A percentile compares a stretch with the other conserved stretches of the same genome.
phyloP scores from a whole-genome alignment of 2,888 invertebrate species.

The Hofmannophila pseudospretella region DNA sequence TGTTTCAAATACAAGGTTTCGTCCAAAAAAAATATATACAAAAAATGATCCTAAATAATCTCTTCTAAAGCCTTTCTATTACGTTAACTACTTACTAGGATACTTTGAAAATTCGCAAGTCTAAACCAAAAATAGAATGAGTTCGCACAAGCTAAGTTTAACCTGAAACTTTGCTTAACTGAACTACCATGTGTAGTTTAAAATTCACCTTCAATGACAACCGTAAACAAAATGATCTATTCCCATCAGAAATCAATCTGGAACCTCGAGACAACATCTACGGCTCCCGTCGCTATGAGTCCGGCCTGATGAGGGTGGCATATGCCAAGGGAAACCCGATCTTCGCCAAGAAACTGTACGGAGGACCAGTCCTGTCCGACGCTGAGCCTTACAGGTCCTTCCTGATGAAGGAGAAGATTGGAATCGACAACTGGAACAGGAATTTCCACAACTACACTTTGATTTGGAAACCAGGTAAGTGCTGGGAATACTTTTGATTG shows the following conservation, averaged over 20 bases:
- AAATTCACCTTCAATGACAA: too few species aligned
- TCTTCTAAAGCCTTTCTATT: too few species aligned
- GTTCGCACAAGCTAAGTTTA: too few species aligned
- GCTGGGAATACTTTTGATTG: background rate
- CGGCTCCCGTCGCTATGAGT: slow-evolving; percentile 77
- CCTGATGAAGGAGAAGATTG: slow-evolving; percentile 52
- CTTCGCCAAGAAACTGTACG: slow-evolving; percentile 51
- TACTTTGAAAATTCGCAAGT: too few species aligned
- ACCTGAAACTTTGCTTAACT: too few species aligned
- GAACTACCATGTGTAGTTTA: too few species aligned
- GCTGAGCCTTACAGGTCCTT: slow-evolving; percentile 59
- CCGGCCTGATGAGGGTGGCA: slow-evolving; percentile 86
- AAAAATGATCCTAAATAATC: too few species aligned
- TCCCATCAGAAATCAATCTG: slow-evolving; percentile 82
- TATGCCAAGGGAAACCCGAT: slow-evolving; percentile 81
- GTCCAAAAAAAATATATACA: too few species aligned
- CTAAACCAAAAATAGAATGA: too few species aligned
- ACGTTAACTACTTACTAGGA: too few species aligned
- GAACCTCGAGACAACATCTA: slow-evolving; percentile 82
- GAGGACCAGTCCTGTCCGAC: slow-evolving; percentile 55
- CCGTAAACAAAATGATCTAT: too few species aligned
- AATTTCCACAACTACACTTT: slow-evolving; percentile 83
- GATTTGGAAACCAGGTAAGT: slow-evolving; percentile 80
- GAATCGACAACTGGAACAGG: slow-evolving; percentile 72
- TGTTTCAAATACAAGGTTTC: too few species aligned